phyloP scores from a whole-genome alignment of 1,140 invertebrate species.

The Theocolax elegans region DNA sequence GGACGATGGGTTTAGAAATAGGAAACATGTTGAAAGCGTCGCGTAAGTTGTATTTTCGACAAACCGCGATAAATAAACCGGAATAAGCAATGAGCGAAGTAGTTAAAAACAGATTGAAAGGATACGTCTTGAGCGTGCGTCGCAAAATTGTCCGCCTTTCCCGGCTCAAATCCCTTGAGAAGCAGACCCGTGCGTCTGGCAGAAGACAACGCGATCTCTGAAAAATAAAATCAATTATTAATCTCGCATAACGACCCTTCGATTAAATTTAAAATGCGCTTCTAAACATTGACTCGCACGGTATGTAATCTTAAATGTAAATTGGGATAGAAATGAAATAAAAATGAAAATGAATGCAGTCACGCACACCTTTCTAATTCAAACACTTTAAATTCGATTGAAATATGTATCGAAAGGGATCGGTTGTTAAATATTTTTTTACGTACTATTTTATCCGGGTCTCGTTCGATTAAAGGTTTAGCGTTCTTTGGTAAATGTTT shows the following conservation, averaged over 20 bases:
- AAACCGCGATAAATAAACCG: neutral
- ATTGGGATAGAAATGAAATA: no score
- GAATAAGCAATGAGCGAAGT: neutral
- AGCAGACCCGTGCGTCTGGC: conserved; percentile 38
- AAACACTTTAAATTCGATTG: no score
- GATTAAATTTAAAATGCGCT: no score
- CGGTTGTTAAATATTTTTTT: neutral
- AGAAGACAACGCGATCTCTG: conserved; percentile 51
- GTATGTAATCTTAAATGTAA: no score
- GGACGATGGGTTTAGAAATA: neutral
- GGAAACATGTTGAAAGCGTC: neutral
- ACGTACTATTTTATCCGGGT: conserved; percentile 47
- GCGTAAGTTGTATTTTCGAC: neutral
- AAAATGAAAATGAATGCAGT: no score
- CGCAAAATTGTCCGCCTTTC: conserved; percentile 34
- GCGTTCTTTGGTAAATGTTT: conserved; percentile 50
- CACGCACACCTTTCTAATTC: no score
- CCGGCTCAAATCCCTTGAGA: conserved; percentile 45
- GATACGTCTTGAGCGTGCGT: conserved; percentile 60
- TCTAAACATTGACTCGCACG: no score
- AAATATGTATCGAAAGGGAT: no score
- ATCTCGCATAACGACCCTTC: no score
- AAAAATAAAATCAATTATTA: conserved; percentile 42
- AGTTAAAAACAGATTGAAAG: conserved; percentile 47
- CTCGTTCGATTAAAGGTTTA: conserved; percentile 45